phyloP scores from a whole-genome alignment of 1,140 invertebrate species.

The Drosophila pseudoobscura region DNA sequence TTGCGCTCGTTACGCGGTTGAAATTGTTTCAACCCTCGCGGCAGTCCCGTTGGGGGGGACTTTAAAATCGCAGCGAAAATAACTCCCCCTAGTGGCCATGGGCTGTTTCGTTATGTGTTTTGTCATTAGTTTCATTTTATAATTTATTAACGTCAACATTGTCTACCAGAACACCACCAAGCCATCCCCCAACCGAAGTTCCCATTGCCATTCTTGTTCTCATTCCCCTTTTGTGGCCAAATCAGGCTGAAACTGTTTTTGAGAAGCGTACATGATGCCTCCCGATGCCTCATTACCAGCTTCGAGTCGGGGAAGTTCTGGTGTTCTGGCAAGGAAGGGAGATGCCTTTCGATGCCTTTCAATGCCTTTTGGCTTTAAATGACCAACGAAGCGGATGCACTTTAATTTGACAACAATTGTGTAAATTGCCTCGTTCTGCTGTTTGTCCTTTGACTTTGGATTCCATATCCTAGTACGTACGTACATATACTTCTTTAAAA shows the following conservation, averaged over 20 bases:
- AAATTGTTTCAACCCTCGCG: slow-evolving; percentile 45
- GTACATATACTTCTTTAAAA: slow-evolving; percentile 5
- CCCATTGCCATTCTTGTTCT: no score
- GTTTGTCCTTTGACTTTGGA: slow-evolving; percentile 68
- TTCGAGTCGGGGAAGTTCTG: slow-evolving; percentile 1
- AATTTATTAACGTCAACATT: slow-evolving; percentile 82
- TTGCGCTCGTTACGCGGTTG: slow-evolving; percentile 78
- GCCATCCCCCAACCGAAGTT: no score
- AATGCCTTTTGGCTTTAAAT: slow-evolving; percentile 71
- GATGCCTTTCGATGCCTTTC: background rate
- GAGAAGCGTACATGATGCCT: slow-evolving; percentile 75
- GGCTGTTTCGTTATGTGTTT: slow-evolving; percentile 61
- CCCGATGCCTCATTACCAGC: slow-evolving; percentile 51
- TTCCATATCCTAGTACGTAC: no score
- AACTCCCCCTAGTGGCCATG: slow-evolving; percentile 18
- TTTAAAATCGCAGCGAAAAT: slow-evolving; percentile 45
- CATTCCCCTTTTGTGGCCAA: slow-evolving; percentile 21
- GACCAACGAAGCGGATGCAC: slow-evolving; percentile 82
- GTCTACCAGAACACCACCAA: slow-evolving; percentile 20
- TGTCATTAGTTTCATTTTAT: slow-evolving; percentile 83
- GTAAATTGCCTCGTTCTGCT: slow-evolving; percentile 79
- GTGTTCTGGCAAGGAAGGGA: background rate
- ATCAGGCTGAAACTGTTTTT: slow-evolving; percentile 71
- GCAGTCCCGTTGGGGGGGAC: slow-evolving; percentile 13
- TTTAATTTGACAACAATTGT: slow-evolving; percentile 83